A percentile compares a stretch with the other conserved stretches of the same genome.
Conservation (phyloP, 2,797 vertebrate species). For the Gymnothorax javanicus region DNA sequence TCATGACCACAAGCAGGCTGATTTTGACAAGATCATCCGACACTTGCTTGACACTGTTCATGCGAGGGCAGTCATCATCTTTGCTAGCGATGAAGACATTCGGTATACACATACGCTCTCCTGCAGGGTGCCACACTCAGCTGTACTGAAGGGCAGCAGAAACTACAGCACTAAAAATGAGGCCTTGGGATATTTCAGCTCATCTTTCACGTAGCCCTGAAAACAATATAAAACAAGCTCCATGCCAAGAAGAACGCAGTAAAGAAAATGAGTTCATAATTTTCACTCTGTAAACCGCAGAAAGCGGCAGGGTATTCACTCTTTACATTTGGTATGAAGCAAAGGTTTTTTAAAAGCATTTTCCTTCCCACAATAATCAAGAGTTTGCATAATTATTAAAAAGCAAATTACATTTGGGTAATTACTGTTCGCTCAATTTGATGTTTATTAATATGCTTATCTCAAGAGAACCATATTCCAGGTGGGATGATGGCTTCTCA, state of each 20-base stretch:
- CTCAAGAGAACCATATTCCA: background rate
- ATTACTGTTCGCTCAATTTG: background rate
- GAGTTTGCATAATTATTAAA: background rate
- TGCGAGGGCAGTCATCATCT: conserved; percentile 87
- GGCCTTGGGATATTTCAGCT: background rate
- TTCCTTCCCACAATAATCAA: background rate
- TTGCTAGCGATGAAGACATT: conserved; percentile 93
- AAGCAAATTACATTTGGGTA: background rate
- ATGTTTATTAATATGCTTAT: conserved; percentile 1
- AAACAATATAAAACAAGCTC: background rate
- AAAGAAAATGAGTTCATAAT: background rate
- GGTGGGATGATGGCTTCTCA: background rate
- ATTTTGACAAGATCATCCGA: conserved; percentile 89
- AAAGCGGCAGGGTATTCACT: background rate
- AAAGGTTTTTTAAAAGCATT: background rate
- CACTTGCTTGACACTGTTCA: conserved; percentile 87
- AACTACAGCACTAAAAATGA: no score
- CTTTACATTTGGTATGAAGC: background rate
- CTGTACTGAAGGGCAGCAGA: background rate
- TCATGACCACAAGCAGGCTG: conserved; percentile 81
- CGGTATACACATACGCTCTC: conserved; percentile 69
- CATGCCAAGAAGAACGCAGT: background rate
- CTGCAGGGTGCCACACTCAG: background rate
- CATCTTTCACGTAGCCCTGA: background rate
- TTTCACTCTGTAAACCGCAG: background rate